Conservation (phyloP, 2,797 vertebrate genomes). For the Sebastes umbrosus region DNA sequence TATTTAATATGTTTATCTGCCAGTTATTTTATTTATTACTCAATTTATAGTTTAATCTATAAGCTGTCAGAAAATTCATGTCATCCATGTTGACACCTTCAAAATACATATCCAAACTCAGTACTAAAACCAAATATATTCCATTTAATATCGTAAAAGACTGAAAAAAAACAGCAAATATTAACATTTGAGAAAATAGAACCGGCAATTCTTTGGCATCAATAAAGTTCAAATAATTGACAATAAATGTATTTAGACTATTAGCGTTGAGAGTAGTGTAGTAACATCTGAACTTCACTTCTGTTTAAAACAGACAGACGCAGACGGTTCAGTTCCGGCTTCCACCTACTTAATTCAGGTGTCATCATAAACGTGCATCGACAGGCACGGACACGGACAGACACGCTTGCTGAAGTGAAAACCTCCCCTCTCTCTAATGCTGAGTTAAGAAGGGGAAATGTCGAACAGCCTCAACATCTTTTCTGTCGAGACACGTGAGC, state of each 20-base stretch:
- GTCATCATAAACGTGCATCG: background rate
- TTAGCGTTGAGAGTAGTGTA: background rate
- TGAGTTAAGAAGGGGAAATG: background rate
- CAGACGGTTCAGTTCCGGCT: slow-evolving; percentile 9
- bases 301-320: slow-evolving; percentile 2
- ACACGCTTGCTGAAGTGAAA: background rate
- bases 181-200: background rate
- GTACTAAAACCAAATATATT: background rate
- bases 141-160: background rate
- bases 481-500: background rate
- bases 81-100: background rate
- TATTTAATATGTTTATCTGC: background rate
- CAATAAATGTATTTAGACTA: background rate
- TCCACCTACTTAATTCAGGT: background rate
- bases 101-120: background rate
- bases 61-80: background rate
- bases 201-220: background rate
- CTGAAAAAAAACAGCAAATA: background rate
- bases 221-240: background rate
- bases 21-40: too few relatives aligned
- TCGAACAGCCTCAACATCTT: background rate
- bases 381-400: slow-evolving; percentile 21
- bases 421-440: background rate
- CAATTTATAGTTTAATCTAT: background rate
- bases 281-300: background rate